Percentiles rank a stretch among this genome's conserved stretches.
Conservation (phyloP, 2,888 invertebrate species). For the Drosophila cognata region DNA sequence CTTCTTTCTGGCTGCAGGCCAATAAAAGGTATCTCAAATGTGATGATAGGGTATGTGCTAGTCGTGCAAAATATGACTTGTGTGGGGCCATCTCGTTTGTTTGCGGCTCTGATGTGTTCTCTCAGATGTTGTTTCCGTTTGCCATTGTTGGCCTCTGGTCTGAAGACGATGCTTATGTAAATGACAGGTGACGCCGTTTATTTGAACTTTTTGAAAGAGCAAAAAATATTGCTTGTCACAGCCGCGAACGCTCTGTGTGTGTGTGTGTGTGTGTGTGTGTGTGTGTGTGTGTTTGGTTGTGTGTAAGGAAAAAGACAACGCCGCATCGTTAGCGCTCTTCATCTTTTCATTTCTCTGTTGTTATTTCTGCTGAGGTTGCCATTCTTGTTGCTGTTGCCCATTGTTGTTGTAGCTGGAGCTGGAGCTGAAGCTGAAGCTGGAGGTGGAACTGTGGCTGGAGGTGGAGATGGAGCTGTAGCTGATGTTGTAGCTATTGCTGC, state of each 20-base stretch:
- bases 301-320: slow-evolving; percentile 4
- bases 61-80: neutral
- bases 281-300: neutral
- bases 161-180: slow-evolving; percentile 43
- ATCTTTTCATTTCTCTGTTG: slow-evolving; percentile 37
- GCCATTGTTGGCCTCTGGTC: slow-evolving; percentile 23
- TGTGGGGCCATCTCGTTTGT: neutral
- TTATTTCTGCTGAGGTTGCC: slow-evolving; percentile 3
- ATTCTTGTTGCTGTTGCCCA: neutral
- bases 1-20: too few relatives aligned
- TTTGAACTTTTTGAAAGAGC: slow-evolving; percentile 49
- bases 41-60: neutral
- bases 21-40: neutral
- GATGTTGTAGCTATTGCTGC: slow-evolving; percentile 6
- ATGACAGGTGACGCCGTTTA: slow-evolving; percentile 65
- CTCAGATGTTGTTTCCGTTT: slow-evolving; percentile 10
- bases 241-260: neutral
- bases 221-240: slow-evolving; percentile 25
- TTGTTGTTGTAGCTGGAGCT: neutral
- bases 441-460: neutral
- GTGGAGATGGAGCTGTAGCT: neutral
- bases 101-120: neutral
- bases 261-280: neutral
- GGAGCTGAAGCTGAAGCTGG: neutral
- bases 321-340: slow-evolving; percentile 25